These are phyloP conservation scores for Euura saliciscinereae DNA, from an alignment of 1,140 invertebrate genomes.

Conservation along the genomic window DNA sequence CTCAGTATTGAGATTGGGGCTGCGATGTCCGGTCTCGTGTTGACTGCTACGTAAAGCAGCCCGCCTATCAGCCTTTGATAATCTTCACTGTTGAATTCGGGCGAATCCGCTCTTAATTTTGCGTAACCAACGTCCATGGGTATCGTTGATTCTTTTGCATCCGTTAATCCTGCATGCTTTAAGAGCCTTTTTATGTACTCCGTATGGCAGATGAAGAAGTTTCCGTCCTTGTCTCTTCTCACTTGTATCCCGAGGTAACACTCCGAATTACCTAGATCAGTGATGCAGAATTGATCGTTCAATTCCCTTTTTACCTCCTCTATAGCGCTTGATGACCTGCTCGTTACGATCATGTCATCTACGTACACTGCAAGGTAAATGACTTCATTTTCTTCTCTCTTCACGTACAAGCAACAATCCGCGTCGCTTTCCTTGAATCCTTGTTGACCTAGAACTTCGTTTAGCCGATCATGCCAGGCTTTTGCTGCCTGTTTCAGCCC, in stretches of 20 bases:
- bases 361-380: constrained; percentile 7
- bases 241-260: constrained; percentile 12
- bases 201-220: constrained; percentile 8
- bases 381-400: constrained; percentile 21
- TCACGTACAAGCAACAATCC: constrained; percentile 45
- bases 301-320: neutral
- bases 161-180: neutral
- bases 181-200: constrained; percentile 10
- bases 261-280: neutral
- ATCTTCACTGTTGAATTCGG: neutral
- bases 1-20: constrained; percentile 37
- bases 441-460: constrained; percentile 32
- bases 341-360: constrained; percentile 10
- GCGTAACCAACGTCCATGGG: constrained; percentile 20
- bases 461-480: constrained; percentile 38
- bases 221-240: constrained; percentile 11
- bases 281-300: constrained; percentile 13
- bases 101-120: constrained; percentile 18
- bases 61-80: constrained; percentile 40
- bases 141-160: constrained; percentile 11
- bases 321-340: neutral
- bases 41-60: constrained; percentile 44
- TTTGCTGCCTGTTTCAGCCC: constrained; percentile 43
- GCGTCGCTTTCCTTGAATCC: constrained; percentile 31
- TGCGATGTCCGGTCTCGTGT: constrained; percentile 45